Conservation (phyloP, 2,797 vertebrate species). For the Sebastes elongatus region DNA sequence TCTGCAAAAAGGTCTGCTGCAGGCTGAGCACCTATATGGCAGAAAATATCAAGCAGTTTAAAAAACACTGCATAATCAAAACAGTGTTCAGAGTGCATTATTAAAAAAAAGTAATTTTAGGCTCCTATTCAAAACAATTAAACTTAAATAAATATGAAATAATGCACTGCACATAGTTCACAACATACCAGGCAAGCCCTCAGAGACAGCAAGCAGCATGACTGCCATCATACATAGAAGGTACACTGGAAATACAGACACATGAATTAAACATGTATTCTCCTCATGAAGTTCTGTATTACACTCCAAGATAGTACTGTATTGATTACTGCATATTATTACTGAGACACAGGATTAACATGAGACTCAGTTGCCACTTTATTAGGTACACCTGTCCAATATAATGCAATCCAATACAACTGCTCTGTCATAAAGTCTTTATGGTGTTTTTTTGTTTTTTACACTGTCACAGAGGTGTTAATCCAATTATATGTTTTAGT, state of each 20-base stretch:
- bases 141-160: not conserved
- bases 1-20: not conserved
- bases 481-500: not conserved
- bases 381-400: not conserved
- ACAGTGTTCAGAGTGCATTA: not conserved
- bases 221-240: not conserved
- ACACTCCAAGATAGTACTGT: not conserved
- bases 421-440: not conserved
- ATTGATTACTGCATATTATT: not conserved
- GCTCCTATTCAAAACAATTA: not conserved
- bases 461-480: not conserved
- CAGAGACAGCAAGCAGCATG: accelerated
- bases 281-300: not conserved
- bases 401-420: not conserved
- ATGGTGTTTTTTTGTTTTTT: too few species aligned
- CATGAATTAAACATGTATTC: not conserved
- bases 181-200: not conserved
- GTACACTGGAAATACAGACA: slow-evolving; percentile 13
- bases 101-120: not conserved
- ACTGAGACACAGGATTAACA: not conserved
- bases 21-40: not conserved
- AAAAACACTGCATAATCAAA: not conserved
- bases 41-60: not conserved
- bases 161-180: not conserved
- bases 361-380: not conserved